A percentile compares a stretch with the other conserved stretches of the same genome.
Evolutionary conservation across 2,888 invertebrate genomes (phyloP).

Genomic region (Bruchidius siliquastri): DNA sequence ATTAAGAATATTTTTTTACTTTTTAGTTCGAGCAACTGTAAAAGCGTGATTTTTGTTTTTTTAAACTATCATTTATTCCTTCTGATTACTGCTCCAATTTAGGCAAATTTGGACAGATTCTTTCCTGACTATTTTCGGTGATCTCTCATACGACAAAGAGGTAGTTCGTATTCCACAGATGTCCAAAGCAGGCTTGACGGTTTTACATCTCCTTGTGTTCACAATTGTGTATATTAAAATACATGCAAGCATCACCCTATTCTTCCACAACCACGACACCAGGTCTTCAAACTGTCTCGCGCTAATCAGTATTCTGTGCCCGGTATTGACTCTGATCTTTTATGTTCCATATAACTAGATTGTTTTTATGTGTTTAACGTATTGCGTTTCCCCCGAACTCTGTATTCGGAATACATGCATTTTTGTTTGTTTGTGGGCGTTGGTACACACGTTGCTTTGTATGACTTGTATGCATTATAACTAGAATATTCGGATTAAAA

Average conservation of each 20-base stretch:
- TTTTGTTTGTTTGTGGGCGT: background rate
- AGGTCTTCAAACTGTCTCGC: background rate
- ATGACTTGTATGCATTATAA: too few relatives aligned
- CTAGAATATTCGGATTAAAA: too few relatives aligned
- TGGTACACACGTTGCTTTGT: background rate
- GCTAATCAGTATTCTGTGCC: background rate
- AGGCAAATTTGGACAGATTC: too few relatives aligned
- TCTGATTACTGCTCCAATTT: too few relatives aligned
- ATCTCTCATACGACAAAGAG: background rate
- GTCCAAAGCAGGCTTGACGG: background rate
- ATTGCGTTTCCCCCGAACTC: background rate
- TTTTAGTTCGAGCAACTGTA: too few relatives aligned
- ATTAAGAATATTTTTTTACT: too few relatives aligned
- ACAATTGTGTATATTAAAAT: background rate
- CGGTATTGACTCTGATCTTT: background rate
- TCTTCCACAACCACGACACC: background rate
- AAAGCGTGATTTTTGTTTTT: too few relatives aligned
- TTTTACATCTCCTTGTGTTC: background rate
- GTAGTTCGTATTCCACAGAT: background rate
- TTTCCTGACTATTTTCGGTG: too few relatives aligned
- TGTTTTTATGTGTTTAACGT: background rate
- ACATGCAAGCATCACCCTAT: background rate
- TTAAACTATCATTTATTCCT: too few relatives aligned
- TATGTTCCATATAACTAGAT: background rate
- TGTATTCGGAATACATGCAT: background rate